phyloP scores from a whole-genome alignment of 1,140 invertebrate species.

The Calycopis cecrops region DNA sequence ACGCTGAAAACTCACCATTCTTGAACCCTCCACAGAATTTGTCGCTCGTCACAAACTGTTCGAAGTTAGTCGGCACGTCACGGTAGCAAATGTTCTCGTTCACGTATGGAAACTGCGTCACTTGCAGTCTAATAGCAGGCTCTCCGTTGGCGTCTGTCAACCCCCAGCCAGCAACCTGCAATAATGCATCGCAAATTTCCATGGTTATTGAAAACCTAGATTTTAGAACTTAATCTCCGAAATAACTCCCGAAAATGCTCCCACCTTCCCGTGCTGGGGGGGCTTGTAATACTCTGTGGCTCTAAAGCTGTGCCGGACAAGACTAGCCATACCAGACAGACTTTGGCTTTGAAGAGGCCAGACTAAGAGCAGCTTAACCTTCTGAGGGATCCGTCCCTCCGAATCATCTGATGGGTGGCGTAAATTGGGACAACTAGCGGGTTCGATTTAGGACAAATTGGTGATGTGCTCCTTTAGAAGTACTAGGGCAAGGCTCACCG shows the following conservation, averaged over 20 bases:
- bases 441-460: no score
- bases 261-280: no score
- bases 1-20: constrained; percentile 27
- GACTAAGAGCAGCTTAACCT: neutral
- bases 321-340: no score
- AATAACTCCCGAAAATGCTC: no score
- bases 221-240: no score
- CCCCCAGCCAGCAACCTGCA: constrained; percentile 11
- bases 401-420: no score
- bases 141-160: constrained; percentile 4
- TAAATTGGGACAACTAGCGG: no score
- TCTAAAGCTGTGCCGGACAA: no score
- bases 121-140: constrained; percentile 22
- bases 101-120: constrained; percentile 32
- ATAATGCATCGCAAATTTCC: neutral
- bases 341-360: neutral
- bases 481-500: no score
- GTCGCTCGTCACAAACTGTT: constrained; percentile 31
- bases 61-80: constrained; percentile 23
- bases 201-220: no score
- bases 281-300: no score
- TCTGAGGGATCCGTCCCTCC: neutral
- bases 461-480: no score
- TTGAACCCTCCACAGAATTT: constrained; percentile 38
- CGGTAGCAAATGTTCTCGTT: constrained; percentile 25